Evolutionary conservation across 2,888 invertebrate species (phyloP).

Genomic region (Athalia rosae): DNA sequence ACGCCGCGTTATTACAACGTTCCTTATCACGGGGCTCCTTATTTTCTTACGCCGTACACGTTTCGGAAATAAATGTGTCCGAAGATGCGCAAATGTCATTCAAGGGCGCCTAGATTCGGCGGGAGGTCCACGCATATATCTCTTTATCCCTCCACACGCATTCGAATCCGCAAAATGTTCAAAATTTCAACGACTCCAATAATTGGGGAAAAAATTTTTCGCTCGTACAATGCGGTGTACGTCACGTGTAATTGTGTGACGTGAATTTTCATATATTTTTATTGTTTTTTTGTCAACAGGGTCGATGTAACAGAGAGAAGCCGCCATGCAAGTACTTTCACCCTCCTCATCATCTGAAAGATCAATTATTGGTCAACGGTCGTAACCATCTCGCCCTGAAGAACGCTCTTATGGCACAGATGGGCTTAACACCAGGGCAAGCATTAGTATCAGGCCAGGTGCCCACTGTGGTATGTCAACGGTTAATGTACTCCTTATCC

Average conservation of each 20-base stretch:
- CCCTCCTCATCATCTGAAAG: conserved; percentile 99
- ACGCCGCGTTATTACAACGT: background rate
- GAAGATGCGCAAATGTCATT: too few relatives aligned
- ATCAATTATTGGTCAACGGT: conserved; percentile 99
- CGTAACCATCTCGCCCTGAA: conserved; percentile 99
- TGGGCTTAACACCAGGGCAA: conserved; percentile 95
- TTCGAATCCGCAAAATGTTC: too few relatives aligned
- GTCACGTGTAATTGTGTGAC: background rate
- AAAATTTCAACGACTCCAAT: too few relatives aligned
- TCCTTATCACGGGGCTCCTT: background rate
- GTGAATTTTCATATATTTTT: conserved; percentile 28
- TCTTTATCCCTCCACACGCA: too few relatives aligned
- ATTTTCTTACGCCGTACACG: background rate
- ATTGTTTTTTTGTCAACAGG: conserved; percentile 78
- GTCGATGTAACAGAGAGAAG: conserved; percentile 99
- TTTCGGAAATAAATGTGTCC: too few relatives aligned
- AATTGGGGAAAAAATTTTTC: too few relatives aligned
- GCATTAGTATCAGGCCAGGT: conserved; percentile 94
- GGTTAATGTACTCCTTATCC: background rate
- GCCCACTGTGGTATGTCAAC: conserved; percentile 89
- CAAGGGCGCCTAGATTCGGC: too few relatives aligned
- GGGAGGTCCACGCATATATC: too few relatives aligned
- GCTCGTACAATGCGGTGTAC: too few relatives aligned
- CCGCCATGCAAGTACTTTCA: conserved; percentile 99
- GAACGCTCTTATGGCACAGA: conserved; percentile 97